Evolutionary conservation across 2,113 vertebrate genomes (phyloP).

Genomic region (Myiozetetes cayanensis): DNA sequence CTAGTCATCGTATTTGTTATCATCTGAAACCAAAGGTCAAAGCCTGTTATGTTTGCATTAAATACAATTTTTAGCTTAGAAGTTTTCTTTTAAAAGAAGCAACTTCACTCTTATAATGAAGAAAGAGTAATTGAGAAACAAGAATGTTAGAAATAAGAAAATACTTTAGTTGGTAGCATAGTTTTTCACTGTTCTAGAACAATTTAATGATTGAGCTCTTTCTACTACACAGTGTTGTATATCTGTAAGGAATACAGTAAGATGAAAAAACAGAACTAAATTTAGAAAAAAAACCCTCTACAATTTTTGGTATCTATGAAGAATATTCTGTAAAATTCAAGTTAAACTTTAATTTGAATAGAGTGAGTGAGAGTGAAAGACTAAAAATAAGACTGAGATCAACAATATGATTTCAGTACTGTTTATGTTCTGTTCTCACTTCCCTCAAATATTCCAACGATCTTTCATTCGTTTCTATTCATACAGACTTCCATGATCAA

Average conservation of each 20-base stretch:
- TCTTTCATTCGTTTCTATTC: not conserved
- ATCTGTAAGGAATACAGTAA: not conserved
- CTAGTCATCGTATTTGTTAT: not conserved
- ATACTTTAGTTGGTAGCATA: not conserved
- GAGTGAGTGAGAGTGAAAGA: not conserved
- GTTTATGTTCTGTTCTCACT: not conserved
- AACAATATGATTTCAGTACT: not conserved
- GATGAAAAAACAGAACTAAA: not conserved
- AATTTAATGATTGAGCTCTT: not conserved
- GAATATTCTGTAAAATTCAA: not conserved
- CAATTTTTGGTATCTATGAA: not conserved
- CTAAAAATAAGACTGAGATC: not conserved
- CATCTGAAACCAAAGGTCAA: not conserved
- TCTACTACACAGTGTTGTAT: not conserved
- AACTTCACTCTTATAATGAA: not conserved
- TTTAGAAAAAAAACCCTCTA: not conserved
- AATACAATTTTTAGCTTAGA: not conserved
- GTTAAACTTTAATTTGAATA: not conserved
- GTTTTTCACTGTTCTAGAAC: not conserved
- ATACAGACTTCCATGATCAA: not conserved
- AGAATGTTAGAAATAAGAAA: not conserved
- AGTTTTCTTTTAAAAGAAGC: not conserved
- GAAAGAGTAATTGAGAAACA: not conserved
- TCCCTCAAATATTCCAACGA: not conserved
- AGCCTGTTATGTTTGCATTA: not conserved